Percentiles rank a stretch among this genome's conserved stretches.
Conservation (phyloP, 2,113 vertebrate genomes). For the Eretmochelys imbricata region DNA sequence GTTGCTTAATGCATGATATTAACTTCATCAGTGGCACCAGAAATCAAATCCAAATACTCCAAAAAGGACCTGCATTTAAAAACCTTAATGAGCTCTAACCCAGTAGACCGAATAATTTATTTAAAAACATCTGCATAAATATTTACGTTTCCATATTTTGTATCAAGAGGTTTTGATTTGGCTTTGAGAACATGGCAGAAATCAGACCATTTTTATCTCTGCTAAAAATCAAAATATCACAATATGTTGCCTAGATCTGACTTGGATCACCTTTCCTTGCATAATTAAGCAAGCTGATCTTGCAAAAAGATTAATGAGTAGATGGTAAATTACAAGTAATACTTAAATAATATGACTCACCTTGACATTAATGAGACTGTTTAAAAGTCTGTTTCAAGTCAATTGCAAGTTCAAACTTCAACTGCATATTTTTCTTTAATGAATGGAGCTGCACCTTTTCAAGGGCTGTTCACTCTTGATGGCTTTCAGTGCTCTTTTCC, state of each 20-base stretch:
- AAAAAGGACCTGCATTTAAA: not conserved
- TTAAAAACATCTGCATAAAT: not conserved
- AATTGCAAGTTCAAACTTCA: constrained; percentile 16
- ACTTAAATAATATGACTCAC: constrained; percentile 31
- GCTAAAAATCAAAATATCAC: not conserved
- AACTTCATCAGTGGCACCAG: not conserved
- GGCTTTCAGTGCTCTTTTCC: not conserved
- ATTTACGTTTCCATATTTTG: not conserved
- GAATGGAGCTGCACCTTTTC: not conserved
- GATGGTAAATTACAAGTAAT: constrained; percentile 3
- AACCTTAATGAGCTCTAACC: not conserved
- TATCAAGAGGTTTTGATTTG: not conserved
- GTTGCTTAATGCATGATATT: not conserved
- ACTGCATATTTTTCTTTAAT: not conserved
- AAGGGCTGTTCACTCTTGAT: constrained; percentile 23
- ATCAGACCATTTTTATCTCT: not conserved
- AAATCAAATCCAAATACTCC: not conserved
- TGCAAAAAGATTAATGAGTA: not conserved
- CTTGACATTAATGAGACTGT: not conserved
- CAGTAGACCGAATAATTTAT: not conserved
- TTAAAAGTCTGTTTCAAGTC: not conserved
- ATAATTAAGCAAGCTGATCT: not conserved
- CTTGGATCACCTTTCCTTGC: not conserved
- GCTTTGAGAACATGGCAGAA: not conserved
- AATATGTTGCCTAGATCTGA: not conserved